Percentiles rank a stretch among this genome's conserved stretches.
Conservation (phyloP, 2,888 invertebrate species). For the Norana najaformis region DNA sequence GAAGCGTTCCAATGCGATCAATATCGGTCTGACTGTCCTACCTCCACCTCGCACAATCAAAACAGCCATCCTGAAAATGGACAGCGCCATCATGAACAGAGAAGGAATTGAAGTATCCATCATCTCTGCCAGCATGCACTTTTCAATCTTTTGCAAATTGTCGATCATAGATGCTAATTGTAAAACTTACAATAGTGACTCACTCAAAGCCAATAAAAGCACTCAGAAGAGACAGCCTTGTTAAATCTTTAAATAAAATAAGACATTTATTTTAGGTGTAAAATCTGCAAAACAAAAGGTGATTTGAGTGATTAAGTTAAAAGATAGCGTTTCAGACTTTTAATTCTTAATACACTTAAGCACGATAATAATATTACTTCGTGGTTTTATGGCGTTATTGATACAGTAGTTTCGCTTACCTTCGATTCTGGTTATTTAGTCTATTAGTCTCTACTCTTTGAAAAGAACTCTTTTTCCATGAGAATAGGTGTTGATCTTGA, state of each 20-base stretch:
- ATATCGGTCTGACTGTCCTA: conserved; percentile 97
- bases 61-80: conserved; percentile 96
- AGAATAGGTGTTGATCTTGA: not conserved
- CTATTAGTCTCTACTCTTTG: not conserved
- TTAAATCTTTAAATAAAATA: not conserved
- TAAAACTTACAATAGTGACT: not conserved
- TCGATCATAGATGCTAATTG: not conserved
- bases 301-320: not conserved
- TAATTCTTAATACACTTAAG: not conserved
- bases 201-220: not conserved
- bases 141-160: not conserved
- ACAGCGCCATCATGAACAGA: conserved; percentile 93
- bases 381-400: not conserved
- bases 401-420: not conserved
- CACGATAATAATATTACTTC: not conserved
- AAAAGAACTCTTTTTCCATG: not conserved
- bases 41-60: conserved; percentile 97
- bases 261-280: not conserved
- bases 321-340: not conserved
- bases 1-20: conserved; percentile 97
- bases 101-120: conserved; percentile 86
- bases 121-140: not conserved
- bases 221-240: not conserved
- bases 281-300: not conserved
- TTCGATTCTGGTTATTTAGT: not conserved